phyloP scores from a whole-genome alignment of 2,113 vertebrate genomes.

The Cynoglossus semilaevis region DNA sequence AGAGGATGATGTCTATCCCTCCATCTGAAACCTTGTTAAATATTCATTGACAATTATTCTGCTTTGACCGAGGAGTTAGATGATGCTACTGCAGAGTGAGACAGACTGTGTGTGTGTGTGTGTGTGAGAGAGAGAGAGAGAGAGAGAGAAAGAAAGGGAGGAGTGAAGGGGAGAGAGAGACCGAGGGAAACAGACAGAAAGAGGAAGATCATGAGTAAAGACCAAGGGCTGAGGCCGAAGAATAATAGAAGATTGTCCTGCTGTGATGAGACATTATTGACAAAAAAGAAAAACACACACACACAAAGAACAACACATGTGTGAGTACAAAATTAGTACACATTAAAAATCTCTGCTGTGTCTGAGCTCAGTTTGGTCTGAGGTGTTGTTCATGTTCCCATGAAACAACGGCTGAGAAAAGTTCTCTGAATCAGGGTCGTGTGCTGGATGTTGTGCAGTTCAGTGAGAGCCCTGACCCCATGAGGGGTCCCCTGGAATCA shows the following conservation, averaged over 20 bases:
- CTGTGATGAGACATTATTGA: constrained; percentile 59
- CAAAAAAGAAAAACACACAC: constrained; percentile 31
- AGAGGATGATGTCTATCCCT: constrained; percentile 69
- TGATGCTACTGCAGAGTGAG: constrained; percentile 51
- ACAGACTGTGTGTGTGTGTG: constrained; percentile 18
- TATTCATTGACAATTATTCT: constrained; percentile 84
- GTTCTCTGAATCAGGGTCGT: no score
- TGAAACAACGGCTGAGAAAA: no score
- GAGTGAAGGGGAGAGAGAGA: background rate
- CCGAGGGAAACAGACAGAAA: background rate
- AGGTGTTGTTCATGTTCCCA: no score
- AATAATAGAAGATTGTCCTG: constrained; percentile 47
- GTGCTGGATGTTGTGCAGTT: no score
- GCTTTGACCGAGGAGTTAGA: constrained; percentile 75
- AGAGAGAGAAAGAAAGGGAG: background rate
- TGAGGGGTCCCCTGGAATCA: no score
- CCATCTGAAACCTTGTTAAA: constrained; percentile 79
- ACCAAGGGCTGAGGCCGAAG: constrained; percentile 19
- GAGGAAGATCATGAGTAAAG: background rate
- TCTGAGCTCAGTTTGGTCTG: no score
- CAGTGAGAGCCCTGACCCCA: no score
- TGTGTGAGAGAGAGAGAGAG: background rate
- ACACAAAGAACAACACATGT: background rate
- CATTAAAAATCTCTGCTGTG: no score
- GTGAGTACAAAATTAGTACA: no score